A percentile compares a stretch with the other conserved stretches of the same genome.
phyloP scores from a whole-genome alignment of 2,113 vertebrate genomes.

The Pithys albifrons region DNA sequence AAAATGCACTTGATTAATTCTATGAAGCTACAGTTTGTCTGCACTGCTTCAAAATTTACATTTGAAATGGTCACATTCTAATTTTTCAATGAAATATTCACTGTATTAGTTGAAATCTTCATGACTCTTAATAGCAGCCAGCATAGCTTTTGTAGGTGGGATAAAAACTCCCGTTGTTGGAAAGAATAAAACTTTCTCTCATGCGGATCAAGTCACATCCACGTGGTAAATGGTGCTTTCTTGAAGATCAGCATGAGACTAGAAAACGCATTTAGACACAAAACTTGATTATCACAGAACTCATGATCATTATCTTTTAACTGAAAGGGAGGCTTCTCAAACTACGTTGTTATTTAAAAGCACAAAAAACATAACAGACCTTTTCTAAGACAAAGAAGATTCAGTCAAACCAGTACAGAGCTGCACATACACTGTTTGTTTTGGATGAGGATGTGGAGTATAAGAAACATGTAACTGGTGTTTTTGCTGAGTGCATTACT shows the following conservation, averaged over 20 bases:
- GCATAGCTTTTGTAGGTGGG: not conserved
- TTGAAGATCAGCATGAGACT: not conserved
- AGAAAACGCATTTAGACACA: not conserved
- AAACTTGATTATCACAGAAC: not conserved
- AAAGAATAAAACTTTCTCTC: not conserved
- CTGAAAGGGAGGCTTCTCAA: not conserved
- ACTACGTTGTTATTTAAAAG: not conserved
- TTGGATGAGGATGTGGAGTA: not conserved
- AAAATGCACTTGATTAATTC: not conserved
- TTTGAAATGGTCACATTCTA: not conserved
- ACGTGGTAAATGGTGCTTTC: not conserved
- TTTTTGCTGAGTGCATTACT: not conserved
- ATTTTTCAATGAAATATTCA: not conserved
- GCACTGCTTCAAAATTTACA: not conserved
- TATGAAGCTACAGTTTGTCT: not conserved
- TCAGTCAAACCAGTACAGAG: not conserved
- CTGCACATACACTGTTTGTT: not conserved
- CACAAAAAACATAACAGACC: not conserved
- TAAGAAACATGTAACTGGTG: not conserved
- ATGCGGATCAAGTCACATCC: not conserved
- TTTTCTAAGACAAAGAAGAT: not conserved
- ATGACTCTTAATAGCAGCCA: not conserved
- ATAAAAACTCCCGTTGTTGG: not conserved
- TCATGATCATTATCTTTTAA: not conserved
- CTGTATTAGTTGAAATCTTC: not conserved